phyloP scores from a whole-genome alignment of 2,797 vertebrate species.

The Muscicapa comitata region DNA sequence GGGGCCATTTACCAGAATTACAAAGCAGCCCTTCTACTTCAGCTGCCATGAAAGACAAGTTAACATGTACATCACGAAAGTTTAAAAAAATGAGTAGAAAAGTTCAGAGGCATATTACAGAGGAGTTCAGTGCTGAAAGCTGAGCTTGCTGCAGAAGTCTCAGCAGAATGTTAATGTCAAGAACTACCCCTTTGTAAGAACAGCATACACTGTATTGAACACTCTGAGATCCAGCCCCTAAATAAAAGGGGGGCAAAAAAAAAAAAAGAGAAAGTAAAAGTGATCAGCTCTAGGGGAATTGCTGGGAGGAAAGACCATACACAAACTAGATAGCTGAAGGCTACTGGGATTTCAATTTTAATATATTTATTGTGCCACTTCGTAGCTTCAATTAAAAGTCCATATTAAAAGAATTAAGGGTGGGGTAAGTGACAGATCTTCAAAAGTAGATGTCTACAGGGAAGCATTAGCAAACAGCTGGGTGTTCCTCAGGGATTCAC shows the following conservation, averaged over 20 bases:
- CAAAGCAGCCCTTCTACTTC: not conserved
- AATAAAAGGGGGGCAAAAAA: not conserved
- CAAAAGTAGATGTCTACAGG: not conserved
- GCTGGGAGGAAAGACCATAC: not conserved
- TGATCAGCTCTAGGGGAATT: not conserved
- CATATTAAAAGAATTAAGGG: not conserved
- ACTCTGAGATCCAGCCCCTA: not conserved
- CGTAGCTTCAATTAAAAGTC: not conserved
- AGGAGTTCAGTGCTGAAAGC: not conserved
- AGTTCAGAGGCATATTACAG: not conserved
- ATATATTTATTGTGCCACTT: not conserved
- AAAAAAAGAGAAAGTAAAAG: not conserved
- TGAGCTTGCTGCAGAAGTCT: not conserved
- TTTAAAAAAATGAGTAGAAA: not conserved
- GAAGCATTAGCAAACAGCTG: not conserved
- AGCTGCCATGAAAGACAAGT: not conserved
- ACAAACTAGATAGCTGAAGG: not conserved
- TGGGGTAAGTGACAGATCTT: not conserved
- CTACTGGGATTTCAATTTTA: not conserved
- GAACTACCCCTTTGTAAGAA: not conserved
- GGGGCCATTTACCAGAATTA: not conserved
- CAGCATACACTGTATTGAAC: fast-evolving
- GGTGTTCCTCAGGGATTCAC: not conserved
- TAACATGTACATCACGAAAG: not conserved
- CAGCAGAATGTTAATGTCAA: not conserved